A percentile compares a stretch with the other conserved stretches of the same genome.
Evolutionary conservation across 2,797 vertebrate species (phyloP).

Genomic region (Cephalopachus bancanus): DNA sequence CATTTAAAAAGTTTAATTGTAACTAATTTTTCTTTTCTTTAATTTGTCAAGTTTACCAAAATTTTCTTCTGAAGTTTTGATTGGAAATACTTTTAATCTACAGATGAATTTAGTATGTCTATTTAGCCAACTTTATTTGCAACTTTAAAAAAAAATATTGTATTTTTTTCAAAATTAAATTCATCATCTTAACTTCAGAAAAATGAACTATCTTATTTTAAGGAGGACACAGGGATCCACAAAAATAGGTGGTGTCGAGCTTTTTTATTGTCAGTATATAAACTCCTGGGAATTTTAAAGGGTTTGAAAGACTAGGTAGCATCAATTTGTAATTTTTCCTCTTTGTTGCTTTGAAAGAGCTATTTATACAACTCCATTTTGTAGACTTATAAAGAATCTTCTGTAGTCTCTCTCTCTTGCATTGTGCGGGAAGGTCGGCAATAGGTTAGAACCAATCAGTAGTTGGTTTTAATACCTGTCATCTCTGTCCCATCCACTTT

Average conservation of each 20-base stretch:
- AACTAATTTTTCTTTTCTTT: no score
- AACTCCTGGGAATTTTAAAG: constrained; percentile 65
- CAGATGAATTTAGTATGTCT: no score
- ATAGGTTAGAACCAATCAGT: background rate
- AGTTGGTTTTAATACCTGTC: constrained; percentile 57
- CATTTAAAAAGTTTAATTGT: no score
- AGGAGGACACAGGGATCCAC: constrained; percentile 16
- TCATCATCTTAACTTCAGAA: background rate
- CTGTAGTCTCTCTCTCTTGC: constrained; percentile 35
- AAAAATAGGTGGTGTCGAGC: constrained; percentile 65
- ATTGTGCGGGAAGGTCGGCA: background rate
- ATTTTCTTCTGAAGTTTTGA: no score
- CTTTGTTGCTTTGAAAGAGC: constrained; percentile 68
- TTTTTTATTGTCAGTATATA: constrained; percentile 77
- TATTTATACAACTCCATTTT: constrained; percentile 71
- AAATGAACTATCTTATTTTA: constrained; percentile 42
- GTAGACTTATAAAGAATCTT: constrained; percentile 39
- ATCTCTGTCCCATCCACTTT: background rate
- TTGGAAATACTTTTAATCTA: no score
- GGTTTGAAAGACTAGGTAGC: constrained; percentile 78
- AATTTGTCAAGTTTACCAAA: no score
- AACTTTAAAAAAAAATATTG: no score
- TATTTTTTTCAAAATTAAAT: no score
- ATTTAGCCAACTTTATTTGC: no score
- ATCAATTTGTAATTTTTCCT: constrained; percentile 68